phyloP scores from a whole-genome alignment of 1,140 invertebrate genomes.

The Lordiphosa mommai region DNA sequence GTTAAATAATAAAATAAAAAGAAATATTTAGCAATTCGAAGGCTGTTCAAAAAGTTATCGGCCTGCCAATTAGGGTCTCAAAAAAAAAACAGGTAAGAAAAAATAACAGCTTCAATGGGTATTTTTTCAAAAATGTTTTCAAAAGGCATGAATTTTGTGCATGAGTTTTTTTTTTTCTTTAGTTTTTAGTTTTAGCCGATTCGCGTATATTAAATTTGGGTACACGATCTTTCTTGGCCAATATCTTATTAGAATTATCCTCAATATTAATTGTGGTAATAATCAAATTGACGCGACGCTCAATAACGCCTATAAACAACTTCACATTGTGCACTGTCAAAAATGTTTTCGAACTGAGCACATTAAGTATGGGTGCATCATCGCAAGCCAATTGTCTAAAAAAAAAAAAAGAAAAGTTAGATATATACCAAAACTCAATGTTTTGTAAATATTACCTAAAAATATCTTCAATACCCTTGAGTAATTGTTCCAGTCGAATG shows the following conservation, averaged over 20 bases:
- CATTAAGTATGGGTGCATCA: constrained; percentile 85
- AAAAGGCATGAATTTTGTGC: too few species aligned
- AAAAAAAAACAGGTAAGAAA: too few species aligned
- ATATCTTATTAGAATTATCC: constrained; percentile 78
- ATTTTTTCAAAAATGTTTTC: too few species aligned
- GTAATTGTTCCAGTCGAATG: constrained; percentile 80
- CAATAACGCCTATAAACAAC: constrained; percentile 87
- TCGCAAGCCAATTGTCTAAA: constrained; percentile 83
- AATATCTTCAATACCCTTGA: constrained; percentile 82
- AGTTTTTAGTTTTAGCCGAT: constrained; percentile 68
- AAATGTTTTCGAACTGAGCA: constrained; percentile 84
- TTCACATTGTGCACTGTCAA: constrained; percentile 86
- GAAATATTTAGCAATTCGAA: too few species aligned
- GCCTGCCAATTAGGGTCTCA: too few species aligned
- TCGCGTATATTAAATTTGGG: constrained; percentile 79
- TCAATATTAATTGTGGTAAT: constrained; percentile 81
- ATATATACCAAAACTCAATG: not conserved
- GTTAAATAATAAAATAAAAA: too few species aligned
- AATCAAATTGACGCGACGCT: constrained; percentile 82
- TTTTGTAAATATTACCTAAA: constrained; percentile 73
- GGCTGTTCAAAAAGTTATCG: too few species aligned
- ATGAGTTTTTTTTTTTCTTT: too few species aligned
- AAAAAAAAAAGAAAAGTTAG: not conserved
- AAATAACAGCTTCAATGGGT: too few species aligned
- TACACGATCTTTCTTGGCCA: constrained; percentile 71